Evolutionary conservation across 2,888 invertebrate genomes (phyloP).

Genomic region (Lasioglossum calceatum): DNA sequence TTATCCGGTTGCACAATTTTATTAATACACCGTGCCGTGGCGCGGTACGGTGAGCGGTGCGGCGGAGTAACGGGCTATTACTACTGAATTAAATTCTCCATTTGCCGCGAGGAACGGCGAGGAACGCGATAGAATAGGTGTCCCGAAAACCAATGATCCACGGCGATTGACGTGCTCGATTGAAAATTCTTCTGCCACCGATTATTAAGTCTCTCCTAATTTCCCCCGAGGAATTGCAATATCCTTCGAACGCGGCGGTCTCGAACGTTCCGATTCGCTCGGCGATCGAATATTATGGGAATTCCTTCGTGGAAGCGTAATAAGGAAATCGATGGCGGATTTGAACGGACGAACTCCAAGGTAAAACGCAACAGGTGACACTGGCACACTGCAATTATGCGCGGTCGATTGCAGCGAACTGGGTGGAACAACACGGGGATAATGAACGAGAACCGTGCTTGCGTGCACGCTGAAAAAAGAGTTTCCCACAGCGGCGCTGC

Average conservation of each 20-base stretch:
- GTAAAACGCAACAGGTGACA: neutral
- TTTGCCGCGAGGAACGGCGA: constrained; percentile 14
- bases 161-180: neutral
- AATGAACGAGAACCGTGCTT: neutral
- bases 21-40: constrained; percentile 23
- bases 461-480: constrained; percentile 6
- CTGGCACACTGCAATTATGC: neutral
- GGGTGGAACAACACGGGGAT: neutral
- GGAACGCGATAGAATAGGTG: neutral
- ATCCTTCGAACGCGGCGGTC: neutral
- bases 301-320: neutral
- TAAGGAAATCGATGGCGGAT: neutral
- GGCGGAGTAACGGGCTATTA: neutral
- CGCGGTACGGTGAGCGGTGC: neutral
- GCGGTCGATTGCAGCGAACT: neutral
- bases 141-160: neutral
- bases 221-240: neutral
- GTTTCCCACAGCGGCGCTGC: constrained; percentile 36
- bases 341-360: neutral
- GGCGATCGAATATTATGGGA: neutral
- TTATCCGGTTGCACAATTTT: constrained; percentile 45
- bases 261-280: neutral
- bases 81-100: neutral
- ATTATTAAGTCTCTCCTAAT: neutral
- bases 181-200: neutral